Evolutionary conservation across 2,797 vertebrate species (phyloP), one percentile per base, ranked within the genome.

Genomic region (Malacoraja senta): DNA sequence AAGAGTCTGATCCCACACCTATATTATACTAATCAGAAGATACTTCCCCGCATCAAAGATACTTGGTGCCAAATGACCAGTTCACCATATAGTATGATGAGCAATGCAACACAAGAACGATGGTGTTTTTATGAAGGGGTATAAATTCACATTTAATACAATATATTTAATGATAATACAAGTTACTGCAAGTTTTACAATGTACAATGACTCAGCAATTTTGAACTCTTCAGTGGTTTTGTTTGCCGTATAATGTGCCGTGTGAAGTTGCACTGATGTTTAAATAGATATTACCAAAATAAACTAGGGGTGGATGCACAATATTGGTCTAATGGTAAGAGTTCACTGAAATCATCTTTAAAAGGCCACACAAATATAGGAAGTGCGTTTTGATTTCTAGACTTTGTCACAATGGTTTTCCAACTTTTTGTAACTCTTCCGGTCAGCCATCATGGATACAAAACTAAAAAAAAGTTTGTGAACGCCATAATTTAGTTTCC

Each of bases 331-430:
- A 96, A 97, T 97, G 97, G 96, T 97, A 97, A 98, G 97, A 96
- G 97, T 97, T 96, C 94, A 97, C 96, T 97, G 97, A 96, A 97
- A 96, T 95, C 96, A 96, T 95, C 15, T 95, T 96, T 97, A 98
- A 97, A 99, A 99, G 98, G 98, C 98, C 98, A 99, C 98, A 98
- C 98, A 99, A 99, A 99, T 99, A 97, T 98, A 98, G 97, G 97
- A 98, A 98, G 98, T 94, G 38, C 35, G 96, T 95, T 95, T 94
- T 93, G 94, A 95, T 96, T 96, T 97, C 96, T 97, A 97, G 97
- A 96, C 94, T 94, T 95, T 93, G 93, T 96, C 93, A 93, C 91
- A 96, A 96, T 96, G 95, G 95, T 96, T 95, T 96, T 97, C 96
- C 95, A 97, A 97, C 94, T 95, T 94, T 94, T 96, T 96, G 97